These are phyloP conservation scores for Serilophus lunatus DNA, from an alignment of 2,113 vertebrate species.

Conservation along the genomic window DNA sequence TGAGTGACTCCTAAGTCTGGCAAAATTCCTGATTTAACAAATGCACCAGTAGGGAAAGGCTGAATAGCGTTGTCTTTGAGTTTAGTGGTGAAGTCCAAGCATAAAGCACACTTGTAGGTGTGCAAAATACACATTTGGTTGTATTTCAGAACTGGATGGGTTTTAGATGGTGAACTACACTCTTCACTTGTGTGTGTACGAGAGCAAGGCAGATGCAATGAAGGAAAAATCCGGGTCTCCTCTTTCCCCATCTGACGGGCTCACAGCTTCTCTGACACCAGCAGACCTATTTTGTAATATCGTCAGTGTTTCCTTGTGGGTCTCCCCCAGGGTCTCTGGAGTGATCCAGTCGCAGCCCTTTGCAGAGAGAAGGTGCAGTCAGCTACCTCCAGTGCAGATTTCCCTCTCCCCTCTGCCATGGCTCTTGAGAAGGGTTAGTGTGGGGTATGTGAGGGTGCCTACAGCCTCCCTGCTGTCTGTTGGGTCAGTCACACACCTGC, in stretches of 20 bases:
- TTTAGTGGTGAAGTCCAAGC: neutral
- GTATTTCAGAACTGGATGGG: neutral
- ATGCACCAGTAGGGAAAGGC: neutral
- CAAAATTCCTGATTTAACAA: neutral
- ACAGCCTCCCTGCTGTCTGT: too few relatives aligned
- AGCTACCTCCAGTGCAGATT: neutral
- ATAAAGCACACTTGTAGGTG: accelerated
- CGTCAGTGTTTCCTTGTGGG: neutral
- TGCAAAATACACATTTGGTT: neutral
- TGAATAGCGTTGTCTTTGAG: neutral
- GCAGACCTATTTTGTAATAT: neutral
- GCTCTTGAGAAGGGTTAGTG: neutral
- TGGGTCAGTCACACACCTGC: neutral
- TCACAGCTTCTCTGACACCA: neutral
- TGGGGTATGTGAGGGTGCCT: neutral
- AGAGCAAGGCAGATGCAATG: accelerated
- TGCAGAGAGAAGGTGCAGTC: neutral
- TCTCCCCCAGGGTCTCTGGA: neutral
- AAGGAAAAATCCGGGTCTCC: neutral
- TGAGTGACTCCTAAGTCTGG: neutral
- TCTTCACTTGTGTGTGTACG: accelerated
- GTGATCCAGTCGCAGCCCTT: neutral
- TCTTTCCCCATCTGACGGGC: neutral
- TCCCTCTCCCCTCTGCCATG: neutral
- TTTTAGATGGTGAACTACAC: neutral